These are phyloP conservation scores for Podarcis raffonei DNA, from an alignment of 2,113 vertebrate genomes.

Conservation along the genomic window DNA sequence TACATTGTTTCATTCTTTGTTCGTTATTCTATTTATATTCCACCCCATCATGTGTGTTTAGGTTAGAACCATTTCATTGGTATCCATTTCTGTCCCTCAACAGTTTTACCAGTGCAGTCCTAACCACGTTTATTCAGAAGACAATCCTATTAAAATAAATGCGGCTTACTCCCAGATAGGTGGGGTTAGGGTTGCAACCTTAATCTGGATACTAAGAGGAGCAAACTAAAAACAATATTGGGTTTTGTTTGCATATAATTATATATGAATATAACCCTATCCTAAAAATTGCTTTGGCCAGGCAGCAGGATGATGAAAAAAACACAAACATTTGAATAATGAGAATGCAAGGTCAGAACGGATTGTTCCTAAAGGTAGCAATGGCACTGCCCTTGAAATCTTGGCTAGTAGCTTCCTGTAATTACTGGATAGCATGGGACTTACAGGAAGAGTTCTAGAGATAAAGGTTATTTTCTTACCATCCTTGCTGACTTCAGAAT, in stretches of 20 bases:
- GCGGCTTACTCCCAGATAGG: too few species aligned
- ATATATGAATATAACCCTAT: neutral
- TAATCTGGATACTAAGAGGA: neutral
- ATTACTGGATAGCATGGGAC: neutral
- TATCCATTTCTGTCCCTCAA: too few species aligned
- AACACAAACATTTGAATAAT: neutral
- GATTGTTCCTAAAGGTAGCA: neutral
- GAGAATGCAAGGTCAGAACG: neutral
- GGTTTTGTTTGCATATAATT: neutral
- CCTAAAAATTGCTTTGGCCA: neutral
- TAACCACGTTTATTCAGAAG: too few species aligned
- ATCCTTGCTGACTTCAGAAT: neutral
- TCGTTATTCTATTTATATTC: neutral
- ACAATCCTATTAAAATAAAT: too few species aligned
- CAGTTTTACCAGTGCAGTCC: neutral
- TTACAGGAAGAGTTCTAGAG: neutral
- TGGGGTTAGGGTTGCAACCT: too few species aligned
- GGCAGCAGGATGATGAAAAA: neutral
- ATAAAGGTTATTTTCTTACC: neutral
- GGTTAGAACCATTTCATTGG: neutral
- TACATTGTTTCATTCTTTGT: neutral
- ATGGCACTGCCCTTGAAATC: neutral
- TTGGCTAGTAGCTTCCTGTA: neutral
- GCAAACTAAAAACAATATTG: neutral
- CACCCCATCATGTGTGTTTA: neutral